These are phyloP conservation scores for Trachops cirrhosus DNA, from an alignment of 2,797 vertebrate species.

Conservation along the genomic window DNA sequence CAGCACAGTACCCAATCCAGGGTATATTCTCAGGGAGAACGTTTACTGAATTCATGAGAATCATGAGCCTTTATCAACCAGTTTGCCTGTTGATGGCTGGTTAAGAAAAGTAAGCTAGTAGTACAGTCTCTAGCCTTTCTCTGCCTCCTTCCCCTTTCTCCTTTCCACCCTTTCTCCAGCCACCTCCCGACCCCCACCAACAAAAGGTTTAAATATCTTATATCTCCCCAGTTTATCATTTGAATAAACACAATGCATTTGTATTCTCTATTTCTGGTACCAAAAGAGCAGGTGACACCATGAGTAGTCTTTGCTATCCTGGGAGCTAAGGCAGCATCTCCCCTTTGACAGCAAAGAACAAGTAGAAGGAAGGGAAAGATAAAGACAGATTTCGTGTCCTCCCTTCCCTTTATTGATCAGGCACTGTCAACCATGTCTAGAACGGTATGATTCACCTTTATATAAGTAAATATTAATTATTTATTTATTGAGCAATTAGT, in stretches of 20 bases:
- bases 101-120: neutral
- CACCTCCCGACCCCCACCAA: neutral
- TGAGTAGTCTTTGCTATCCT: neutral
- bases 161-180: neutral
- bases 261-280: neutral
- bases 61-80: neutral
- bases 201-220: neutral
- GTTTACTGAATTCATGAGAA: neutral
- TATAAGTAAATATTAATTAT: neutral
- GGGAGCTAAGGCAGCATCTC: neutral
- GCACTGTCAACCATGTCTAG: neutral
- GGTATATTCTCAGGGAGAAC: neutral
- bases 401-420: neutral
- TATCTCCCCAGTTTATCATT: neutral
- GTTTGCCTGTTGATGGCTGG: neutral
- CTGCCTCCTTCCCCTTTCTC: neutral
- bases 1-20: too few relatives aligned
- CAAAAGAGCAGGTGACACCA: neutral
- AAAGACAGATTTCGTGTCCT: neutral
- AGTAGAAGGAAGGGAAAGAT: neutral
- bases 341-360: neutral
- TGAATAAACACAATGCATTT: neutral
- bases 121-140: neutral
- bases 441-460: neutral
- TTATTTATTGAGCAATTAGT: neutral